Evolutionary conservation across 2,888 invertebrate genomes (phyloP).

Genomic region (Vanessa cardui): DNA sequence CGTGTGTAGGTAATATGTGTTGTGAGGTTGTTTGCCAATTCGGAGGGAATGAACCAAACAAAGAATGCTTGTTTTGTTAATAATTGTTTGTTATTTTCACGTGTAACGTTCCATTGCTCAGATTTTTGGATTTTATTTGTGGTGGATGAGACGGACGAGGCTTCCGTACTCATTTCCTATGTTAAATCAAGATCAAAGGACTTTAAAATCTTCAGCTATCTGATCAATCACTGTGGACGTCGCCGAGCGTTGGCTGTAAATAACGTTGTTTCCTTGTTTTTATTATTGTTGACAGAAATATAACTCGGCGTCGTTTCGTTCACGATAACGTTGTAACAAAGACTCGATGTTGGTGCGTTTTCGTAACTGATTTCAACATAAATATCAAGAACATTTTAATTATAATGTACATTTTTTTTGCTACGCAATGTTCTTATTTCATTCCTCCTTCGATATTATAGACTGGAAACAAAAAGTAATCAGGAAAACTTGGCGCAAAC

Average conservation of each 20-base stretch:
- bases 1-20: constrained; percentile 8
- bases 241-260: constrained; percentile 10
- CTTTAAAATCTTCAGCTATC: constrained; percentile 6
- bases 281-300: neutral
- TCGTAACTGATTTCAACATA: neutral
- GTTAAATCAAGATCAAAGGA: neutral
- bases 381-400: neutral
- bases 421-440: constrained; percentile 1
- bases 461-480: constrained; percentile 29
- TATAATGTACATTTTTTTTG: neutral
- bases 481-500: constrained; percentile 27
- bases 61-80: neutral
- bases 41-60: neutral
- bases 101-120: neutral
- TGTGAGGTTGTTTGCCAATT: neutral
- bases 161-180: neutral
- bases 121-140: neutral
- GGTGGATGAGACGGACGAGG: too few relatives aligned
- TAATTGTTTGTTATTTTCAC: neutral
- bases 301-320: neutral
- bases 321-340: neutral
- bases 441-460: constrained; percentile 10
- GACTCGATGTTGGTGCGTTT: neutral
- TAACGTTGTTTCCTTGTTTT: constrained; percentile 15
- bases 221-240: constrained; percentile 17